These are phyloP conservation scores for Trissolcus japonicus DNA, from an alignment of 2,888 invertebrate species.

Conservation along the genomic window DNA sequence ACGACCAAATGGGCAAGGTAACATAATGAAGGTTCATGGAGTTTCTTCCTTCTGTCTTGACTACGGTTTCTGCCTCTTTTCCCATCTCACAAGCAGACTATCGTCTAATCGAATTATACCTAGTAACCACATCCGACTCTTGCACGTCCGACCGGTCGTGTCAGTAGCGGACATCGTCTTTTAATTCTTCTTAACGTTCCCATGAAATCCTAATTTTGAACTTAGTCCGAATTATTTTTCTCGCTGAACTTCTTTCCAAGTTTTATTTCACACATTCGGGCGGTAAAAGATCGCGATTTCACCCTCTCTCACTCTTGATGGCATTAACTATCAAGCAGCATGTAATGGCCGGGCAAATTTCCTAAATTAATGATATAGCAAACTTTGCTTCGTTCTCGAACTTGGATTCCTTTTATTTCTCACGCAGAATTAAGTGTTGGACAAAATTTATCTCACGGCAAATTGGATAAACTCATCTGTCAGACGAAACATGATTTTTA, in stretches of 20 bases:
- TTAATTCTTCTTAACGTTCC: constrained; percentile 58
- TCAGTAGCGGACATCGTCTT: constrained; percentile 56
- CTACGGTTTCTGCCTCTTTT: constrained; percentile 62
- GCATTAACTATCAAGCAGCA: constrained; percentile 30
- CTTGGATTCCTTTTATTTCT: not conserved
- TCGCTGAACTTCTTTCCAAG: constrained; percentile 40
- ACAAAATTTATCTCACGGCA: too few relatives aligned
- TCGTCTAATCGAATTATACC: constrained; percentile 74
- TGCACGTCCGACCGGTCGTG: constrained; percentile 49
- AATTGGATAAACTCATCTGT: too few relatives aligned
- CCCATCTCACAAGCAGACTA: constrained; percentile 64
- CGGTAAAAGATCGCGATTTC: constrained; percentile 23
- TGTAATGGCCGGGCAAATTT: constrained; percentile 8
- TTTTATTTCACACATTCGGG: constrained; percentile 49
- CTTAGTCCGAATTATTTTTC: constrained; percentile 55
- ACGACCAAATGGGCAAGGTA: constrained; percentile 68
- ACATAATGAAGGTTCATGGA: constrained; percentile 74
- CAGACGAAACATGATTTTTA: too few relatives aligned
- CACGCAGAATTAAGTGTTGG: too few relatives aligned
- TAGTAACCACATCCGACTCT: constrained; percentile 64
- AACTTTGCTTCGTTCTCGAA: constrained; percentile 16
- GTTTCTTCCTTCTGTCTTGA: constrained; percentile 62
- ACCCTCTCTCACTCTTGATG: not conserved
- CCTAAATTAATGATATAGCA: constrained; percentile 27
- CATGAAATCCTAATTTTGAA: constrained; percentile 57